Evolutionary conservation across 2,797 vertebrate species (phyloP), one percentile per base, ranked within the genome.

Genomic region (Pseudopleuronectes americanus): DNA sequence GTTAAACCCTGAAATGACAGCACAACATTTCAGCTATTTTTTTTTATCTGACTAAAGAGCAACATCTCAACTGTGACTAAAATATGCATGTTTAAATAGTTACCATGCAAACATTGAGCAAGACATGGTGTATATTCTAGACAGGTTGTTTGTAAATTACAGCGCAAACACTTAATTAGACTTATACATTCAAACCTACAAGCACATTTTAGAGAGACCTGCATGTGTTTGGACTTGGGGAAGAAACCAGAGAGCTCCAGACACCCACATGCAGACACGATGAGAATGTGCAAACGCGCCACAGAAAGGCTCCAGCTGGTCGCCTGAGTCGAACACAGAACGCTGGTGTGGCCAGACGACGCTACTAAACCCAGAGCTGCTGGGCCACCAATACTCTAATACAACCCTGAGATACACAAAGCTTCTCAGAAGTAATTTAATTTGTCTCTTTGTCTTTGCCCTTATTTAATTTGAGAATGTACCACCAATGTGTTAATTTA

Each of bases 281-380:
- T 21, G n/a, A 68, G 6, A 51, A 33, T 16, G n/a, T 65, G 57
- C 10, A 54, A 53, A 54, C 26, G 58, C 56, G 52, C 2, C 28
- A 31, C 23, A 76, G n/a, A 55, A 23, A 45, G 6, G 31, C 28
- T 69, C 13, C 24, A 48, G 28, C 33, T 51, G 47, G 36, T 24
- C 36, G 8, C 28, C 36, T 19, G 26, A 47, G 45, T 53, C 19
- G 14, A 19, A 53, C 6, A 17, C 33, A 9, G 45, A 45, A 69
- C 9, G 4, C 17, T 41, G 6, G 36, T 17, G 7, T 17, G 19
- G 23, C 9, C 38, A 67, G 6, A 54, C 1, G 22, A 56, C 47
- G 8, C 45, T 48, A n/a, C 45, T 48, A n/a, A 48, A 48, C 45
- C 43, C 6, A 53, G n/a, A 33, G 38, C 21, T 36, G n/a, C 41